Evolutionary conservation across 2,113 vertebrate genomes (phyloP), one percentile per base, ranked within the genome.

Genomic region (Amblyopsis rosae): DNA sequence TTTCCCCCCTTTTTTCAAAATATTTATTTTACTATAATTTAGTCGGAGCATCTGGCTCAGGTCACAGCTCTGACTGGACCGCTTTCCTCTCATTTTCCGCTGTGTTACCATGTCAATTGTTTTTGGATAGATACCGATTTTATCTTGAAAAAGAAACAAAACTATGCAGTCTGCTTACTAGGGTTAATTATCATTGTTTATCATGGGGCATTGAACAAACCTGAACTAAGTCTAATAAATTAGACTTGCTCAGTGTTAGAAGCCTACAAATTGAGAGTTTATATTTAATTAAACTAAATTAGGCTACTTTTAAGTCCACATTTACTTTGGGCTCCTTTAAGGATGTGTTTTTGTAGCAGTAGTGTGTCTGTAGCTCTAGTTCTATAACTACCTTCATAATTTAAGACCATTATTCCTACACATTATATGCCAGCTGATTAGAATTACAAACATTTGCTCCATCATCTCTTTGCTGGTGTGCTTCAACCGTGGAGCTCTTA

Each of bases 71-170:
- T 75, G 70, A 63, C 84, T 85, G 86, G 77, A 76, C 80, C 77
- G 76, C 81, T 85, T 87, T 81, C 65, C 80, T 82, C 86, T 84
- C 67, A 79, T 90, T 90, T 89, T 83, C 86, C 84, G 73, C 81
- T 72, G 86, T 77, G 84, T 84, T 85, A 86, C 68, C 70, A 84
- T 89, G 74, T 78, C 82, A 69, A 65, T 70, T 76, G 77, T 77
- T 73, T 51, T 86, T 75, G 65, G 76, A 81, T 77, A 75, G 80
- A 78, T 70, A 61, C 62, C 0, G 88, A 90, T 89, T 87, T 86
- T 86, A 82, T 83, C 78, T 82, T 58, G 26, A 26, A 26, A 26
- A 58, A 26, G 26, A 12, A 12, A 41, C 4, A 41, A 41, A 41
- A 41, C 5, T 41, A 3, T 41, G 35, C 35, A 41, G 35, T 41